Conservation (phyloP, 2,888 invertebrate genomes). For the Rhagonycha fulva region DNA sequence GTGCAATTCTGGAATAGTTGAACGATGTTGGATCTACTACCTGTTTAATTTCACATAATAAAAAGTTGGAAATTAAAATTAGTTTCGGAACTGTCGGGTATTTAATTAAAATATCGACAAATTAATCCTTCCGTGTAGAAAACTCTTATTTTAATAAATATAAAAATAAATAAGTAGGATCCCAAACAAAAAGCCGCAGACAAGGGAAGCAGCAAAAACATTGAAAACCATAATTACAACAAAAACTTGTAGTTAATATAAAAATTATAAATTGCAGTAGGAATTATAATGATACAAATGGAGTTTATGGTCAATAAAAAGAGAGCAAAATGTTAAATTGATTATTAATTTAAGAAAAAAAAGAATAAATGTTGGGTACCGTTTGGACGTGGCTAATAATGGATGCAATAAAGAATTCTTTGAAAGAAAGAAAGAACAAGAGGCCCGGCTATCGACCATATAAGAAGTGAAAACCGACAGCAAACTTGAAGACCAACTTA, state of each 20-base stretch:
- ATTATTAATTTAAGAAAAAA: background rate
- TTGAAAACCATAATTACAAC: background rate
- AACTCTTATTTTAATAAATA: background rate
- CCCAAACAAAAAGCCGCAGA: background rate
- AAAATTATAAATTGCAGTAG: background rate
- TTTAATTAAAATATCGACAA: background rate
- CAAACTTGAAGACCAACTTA: slow-evolving; percentile 47
- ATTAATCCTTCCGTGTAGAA: background rate
- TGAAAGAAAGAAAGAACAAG: slow-evolving; percentile 37
- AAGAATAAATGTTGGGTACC: slow-evolving; percentile 11
- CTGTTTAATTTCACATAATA: background rate
- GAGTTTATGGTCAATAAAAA: background rate
- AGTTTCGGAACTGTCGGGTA: background rate
- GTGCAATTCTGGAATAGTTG: background rate
- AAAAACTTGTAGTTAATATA: background rate
- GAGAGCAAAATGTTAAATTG: background rate
- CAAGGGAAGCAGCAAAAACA: background rate
- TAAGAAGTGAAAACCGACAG: slow-evolving; percentile 51
- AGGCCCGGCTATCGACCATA: slow-evolving; percentile 42
- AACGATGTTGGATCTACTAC: background rate
- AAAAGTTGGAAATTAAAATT: background rate
- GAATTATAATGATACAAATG: background rate
- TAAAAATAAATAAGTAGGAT: background rate
- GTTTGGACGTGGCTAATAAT: slow-evolving; percentile 12
- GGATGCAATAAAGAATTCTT: slow-evolving; percentile 40